Conservation (phyloP, 2,113 vertebrate species). For the Psilopogon haemacephalus region DNA sequence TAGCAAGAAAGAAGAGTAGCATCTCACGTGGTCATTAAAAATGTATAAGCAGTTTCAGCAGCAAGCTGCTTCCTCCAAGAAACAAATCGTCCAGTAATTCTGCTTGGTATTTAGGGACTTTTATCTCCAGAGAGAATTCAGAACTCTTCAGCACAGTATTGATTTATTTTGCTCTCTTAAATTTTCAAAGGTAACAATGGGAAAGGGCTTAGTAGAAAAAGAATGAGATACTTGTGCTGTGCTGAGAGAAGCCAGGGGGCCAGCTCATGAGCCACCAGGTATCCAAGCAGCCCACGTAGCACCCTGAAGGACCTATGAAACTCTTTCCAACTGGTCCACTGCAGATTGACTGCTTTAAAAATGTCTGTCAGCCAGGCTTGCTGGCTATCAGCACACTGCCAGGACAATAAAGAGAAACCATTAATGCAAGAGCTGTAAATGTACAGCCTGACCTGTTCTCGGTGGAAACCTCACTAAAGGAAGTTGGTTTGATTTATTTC, state of each 20-base stretch:
- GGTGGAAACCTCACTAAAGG: not conserved
- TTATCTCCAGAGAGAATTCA: slow-evolving; percentile 44
- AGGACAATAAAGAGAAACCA: not conserved
- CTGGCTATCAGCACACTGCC: not conserved
- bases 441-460: not conserved
- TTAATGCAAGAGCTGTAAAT: not conserved
- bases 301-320: not conserved
- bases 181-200: not conserved
- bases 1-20: not conserved
- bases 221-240: not conserved
- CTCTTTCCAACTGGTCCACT: not conserved
- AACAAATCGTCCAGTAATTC: slow-evolving; percentile 61
- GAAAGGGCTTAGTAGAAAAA: not conserved
- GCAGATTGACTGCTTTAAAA: not conserved
- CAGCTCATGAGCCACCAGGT: not conserved
- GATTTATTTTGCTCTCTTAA: slow-evolving; percentile 37
- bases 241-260: not conserved
- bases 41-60: slow-evolving; percentile 35
- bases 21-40: slow-evolving; percentile 13
- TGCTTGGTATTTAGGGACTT: slow-evolving; percentile 46
- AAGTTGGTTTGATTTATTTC: slow-evolving; percentile 10
- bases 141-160: not conserved
- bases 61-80: slow-evolving; percentile 15
- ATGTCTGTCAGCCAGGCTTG: not conserved
- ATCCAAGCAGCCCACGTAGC: not conserved